Evolutionary conservation across 1,140 invertebrate species (phyloP), one percentile per base, ranked within the genome.

Genomic region (Drosophila chauvacae): DNA sequence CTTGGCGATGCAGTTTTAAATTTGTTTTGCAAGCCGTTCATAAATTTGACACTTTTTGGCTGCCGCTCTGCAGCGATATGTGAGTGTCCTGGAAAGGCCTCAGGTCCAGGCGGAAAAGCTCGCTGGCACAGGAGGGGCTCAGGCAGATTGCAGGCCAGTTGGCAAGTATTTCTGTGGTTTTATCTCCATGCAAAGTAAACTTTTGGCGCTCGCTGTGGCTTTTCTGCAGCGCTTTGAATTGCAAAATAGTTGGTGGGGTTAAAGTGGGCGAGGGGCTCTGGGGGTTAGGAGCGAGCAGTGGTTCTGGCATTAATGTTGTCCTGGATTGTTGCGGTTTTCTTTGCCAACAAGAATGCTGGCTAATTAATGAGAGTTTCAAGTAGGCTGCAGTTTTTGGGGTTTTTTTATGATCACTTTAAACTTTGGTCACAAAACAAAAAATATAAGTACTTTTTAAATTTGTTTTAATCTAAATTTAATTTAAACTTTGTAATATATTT

Each of bases 41-140:
- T 88, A 88, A 90, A 90, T 88, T 88, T 88, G 85, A 88, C 84
- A 88, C 84, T 90, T 90, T 86, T 84, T 85, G 81, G 81, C 81
- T 81, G 69, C 69, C 63, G 42, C 44, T 39, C 33, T 41, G 28
- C 39, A 30, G 7, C 39, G 39, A 41, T 30, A 35, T 42, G 63
- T 56, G 53, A 56, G 53, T 51, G 55, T 72, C 70, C 53, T 51
- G 55, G 20, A 59, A 41, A 51, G 13, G 23, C 44, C 65, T 30
- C 28, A 42, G 45, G 44, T 55, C 33, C 71, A 30, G 68, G 48
- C 53, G 39, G 37, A 45, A 56, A 20, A n/a, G 45, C 30, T 14
- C 28, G 14, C 4, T 20, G 23, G 33, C 7, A 16, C 28, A 44
- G 41, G 13, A 10, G 23, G 42, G 48, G 26, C 26, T 51, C 42